Evolutionary conservation across 2,113 vertebrate species (phyloP).

Genomic region (Helogale parvula): DNA sequence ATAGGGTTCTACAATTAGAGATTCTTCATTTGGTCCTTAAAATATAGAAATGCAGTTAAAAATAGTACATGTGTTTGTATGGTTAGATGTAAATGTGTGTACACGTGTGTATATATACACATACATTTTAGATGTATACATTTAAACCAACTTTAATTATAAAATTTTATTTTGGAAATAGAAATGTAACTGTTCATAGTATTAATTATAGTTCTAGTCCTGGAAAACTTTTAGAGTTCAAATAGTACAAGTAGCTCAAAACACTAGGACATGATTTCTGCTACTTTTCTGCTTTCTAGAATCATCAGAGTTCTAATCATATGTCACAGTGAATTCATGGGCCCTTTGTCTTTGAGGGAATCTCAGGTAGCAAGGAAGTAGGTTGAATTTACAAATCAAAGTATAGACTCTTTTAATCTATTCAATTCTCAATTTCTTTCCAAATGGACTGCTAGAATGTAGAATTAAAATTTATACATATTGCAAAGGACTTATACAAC

Average conservation of each 20-base stretch:
- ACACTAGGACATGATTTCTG: not conserved
- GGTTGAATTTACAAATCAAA: not conserved
- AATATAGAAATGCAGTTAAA: not conserved
- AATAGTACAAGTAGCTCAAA: not conserved
- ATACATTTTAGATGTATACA: not conserved
- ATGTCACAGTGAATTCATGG: not conserved
- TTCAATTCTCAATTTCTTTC: constrained; percentile 5
- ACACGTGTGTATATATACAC: not conserved
- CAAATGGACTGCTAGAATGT: not conserved
- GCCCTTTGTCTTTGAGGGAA: not conserved
- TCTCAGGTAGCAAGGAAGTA: not conserved
- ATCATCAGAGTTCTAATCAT: not conserved
- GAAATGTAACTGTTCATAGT: not conserved
- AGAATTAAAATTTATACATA: not conserved
- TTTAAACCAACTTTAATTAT: not conserved
- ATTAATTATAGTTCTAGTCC: not conserved
- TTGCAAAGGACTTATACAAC: not conserved
- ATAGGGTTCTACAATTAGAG: not conserved
- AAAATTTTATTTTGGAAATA: constrained; percentile 18
- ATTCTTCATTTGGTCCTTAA: constrained; percentile 11
- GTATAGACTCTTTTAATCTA: not conserved
- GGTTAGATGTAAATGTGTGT: not conserved
- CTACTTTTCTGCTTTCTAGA: not conserved
- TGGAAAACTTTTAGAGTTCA: constrained; percentile 13
- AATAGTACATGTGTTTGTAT: not conserved